Evolutionary conservation across 2,113 vertebrate species (phyloP).

Genomic region (Myotis davidii): DNA sequence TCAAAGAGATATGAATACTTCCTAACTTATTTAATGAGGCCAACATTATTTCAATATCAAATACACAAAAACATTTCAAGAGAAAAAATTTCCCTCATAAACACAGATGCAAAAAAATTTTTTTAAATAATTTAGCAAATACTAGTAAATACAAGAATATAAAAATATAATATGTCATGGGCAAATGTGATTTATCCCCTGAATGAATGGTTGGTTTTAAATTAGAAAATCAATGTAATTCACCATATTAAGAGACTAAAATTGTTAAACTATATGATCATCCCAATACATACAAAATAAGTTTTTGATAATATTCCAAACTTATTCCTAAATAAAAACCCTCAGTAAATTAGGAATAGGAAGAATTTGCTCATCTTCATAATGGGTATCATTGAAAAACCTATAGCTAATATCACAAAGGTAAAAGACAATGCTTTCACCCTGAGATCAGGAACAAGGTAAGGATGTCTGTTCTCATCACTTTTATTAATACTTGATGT

Average conservation of each 20-base stretch:
- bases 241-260: neutral
- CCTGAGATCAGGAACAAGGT: neutral
- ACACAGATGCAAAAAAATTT: neutral
- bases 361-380: neutral
- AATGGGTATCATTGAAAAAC: neutral
- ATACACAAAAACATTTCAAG: neutral
- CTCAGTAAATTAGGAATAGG: neutral
- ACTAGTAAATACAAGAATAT: neutral
- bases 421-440: neutral
- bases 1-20: neutral
- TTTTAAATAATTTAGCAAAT: neutral
- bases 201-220: neutral
- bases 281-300: neutral
- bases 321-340: neutral
- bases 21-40: neutral
- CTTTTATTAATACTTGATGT: neutral
- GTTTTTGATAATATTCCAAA: neutral
- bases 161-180: neutral
- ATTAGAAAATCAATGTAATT: neutral
- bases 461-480: neutral
- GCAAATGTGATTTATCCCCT: neutral
- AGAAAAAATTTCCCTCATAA: neutral
- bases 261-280: neutral
- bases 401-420: neutral
- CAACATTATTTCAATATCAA: neutral